phyloP scores from a whole-genome alignment of 2,888 invertebrate species.

The Gonocerus acuteangulatus region DNA sequence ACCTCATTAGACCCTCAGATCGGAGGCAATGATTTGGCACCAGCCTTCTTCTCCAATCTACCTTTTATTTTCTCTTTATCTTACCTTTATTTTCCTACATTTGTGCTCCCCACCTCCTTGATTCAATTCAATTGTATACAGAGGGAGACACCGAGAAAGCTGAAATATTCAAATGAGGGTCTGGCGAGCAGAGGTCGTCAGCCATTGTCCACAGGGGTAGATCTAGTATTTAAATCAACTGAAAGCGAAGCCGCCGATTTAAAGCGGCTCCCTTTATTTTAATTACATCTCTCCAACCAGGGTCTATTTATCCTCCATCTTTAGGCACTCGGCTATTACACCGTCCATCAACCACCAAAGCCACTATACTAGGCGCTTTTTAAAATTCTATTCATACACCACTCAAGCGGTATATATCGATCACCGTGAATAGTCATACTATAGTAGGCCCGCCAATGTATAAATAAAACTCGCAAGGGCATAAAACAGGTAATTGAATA shows the following conservation, averaged over 20 bases:
- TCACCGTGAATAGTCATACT: too few species aligned
- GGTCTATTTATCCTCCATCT: too few species aligned
- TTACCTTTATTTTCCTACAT: neutral
- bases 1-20: constrained; percentile 13
- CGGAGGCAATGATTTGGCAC: constrained; percentile 16
- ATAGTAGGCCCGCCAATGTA: too few species aligned
- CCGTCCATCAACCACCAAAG: too few species aligned
- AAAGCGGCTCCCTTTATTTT: constrained; percentile 14
- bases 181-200: neutral
- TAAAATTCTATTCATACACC: too few species aligned
- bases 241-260: neutral
- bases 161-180: constrained; percentile 22
- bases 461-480: too few species aligned
- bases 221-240: constrained; percentile 26
- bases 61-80: constrained; percentile 6
- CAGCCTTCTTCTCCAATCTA: neutral
- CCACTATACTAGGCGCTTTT: too few species aligned
- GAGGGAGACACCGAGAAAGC: constrained; percentile 1
- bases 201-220: constrained; percentile 9
- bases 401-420: too few species aligned
- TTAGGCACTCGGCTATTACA: too few species aligned
- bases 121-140: constrained; percentile 28
- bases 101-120: neutral
- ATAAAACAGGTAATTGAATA: too few species aligned
- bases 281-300: constrained; percentile 15